Percentiles rank a stretch among this genome's conserved stretches.
phyloP scores from a whole-genome alignment of 1,140 invertebrate genomes.

The Caenorhabditis brenneri region DNA sequence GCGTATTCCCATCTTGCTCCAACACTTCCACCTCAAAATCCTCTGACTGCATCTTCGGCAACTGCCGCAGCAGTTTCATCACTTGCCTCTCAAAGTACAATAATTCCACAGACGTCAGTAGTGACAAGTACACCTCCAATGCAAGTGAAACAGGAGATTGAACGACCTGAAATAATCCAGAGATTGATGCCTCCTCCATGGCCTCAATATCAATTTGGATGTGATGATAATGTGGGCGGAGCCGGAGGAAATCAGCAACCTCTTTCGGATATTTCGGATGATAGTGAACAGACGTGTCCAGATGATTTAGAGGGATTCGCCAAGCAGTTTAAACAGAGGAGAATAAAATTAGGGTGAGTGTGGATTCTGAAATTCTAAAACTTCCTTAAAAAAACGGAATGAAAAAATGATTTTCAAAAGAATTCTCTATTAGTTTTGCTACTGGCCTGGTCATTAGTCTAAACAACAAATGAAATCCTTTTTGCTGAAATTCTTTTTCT shows the following conservation, averaged over 20 bases:
- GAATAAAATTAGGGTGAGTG: slow-evolving; percentile 89
- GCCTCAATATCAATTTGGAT: not conserved
- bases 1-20: slow-evolving; percentile 11
- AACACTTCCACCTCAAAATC: not conserved
- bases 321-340: slow-evolving; percentile 97
- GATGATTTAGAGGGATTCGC: slow-evolving; percentile 98
- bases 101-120: not conserved
- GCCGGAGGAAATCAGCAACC: not conserved
- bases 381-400: too few relatives aligned
- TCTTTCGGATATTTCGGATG: slow-evolving; percentile 48
- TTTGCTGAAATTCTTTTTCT: too few relatives aligned
- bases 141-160: slow-evolving; percentile 38
- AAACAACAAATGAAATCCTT: too few relatives aligned
- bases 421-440: too few relatives aligned
- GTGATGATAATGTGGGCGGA: slow-evolving; percentile 22
- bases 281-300: slow-evolving; percentile 77
- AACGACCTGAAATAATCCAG: slow-evolving; percentile 36
- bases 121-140: slow-evolving; percentile 4
- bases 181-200: slow-evolving; percentile 34
- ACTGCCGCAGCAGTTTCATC: slow-evolving; percentile 17
- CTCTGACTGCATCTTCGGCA: slow-evolving; percentile 8
- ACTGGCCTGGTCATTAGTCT: too few relatives aligned
- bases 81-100: slow-evolving; percentile 34
- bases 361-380: too few relatives aligned
- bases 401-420: too few relatives aligned